Conservation (phyloP, 2,113 vertebrate species). For the Scophthalmus maximus region DNA sequence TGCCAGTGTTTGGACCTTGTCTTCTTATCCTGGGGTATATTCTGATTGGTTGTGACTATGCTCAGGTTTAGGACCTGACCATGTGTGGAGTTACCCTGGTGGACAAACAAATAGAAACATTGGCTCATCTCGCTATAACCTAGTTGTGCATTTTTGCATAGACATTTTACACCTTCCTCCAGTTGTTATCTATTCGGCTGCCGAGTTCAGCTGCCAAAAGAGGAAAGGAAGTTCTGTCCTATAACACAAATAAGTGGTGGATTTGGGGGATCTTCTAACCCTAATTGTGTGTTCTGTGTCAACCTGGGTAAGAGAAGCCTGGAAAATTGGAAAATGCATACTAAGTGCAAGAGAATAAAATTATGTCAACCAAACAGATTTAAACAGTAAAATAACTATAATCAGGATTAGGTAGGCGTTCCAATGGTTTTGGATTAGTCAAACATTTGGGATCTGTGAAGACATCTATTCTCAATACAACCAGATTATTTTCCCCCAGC, state of each 20-base stretch:
- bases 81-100: not conserved
- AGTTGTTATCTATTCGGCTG: not conserved
- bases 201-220: not conserved
- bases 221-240: not conserved
- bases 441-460: not conserved
- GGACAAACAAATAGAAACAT: not conserved
- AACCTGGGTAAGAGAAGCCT: not conserved
- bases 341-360: not conserved
- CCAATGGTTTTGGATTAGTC: not conserved
- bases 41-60: too few relatives aligned
- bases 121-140: not conserved
- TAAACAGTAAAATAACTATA: not conserved
- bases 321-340: not conserved
- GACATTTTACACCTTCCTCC: not conserved
- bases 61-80: too few relatives aligned
- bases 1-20: too few relatives aligned
- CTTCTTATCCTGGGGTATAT: too few relatives aligned
- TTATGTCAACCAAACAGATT: not conserved
- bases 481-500: not conserved
- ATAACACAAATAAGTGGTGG: not conserved
- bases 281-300: not conserved
- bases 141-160: not conserved
- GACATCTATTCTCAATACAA: conserved; percentile 1
- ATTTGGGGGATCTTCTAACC: not conserved
- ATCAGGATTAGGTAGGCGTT: not conserved